Percentiles rank a stretch among this genome's conserved stretches.
Conservation (phyloP, 2,888 invertebrate species). For the Tinea pellionella region DNA sequence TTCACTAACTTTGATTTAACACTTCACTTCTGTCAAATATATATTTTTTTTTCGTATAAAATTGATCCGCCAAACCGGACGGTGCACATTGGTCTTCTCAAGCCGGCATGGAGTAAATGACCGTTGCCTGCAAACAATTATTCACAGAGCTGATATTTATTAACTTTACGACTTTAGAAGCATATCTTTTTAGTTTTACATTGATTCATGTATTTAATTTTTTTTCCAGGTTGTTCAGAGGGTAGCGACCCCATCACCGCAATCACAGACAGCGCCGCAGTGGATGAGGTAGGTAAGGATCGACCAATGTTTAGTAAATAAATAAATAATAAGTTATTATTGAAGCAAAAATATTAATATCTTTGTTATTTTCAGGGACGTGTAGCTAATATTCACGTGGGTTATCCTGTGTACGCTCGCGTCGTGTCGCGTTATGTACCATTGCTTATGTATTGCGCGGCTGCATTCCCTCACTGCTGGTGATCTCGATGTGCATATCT, state of each 20-base stretch:
- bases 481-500: not conserved
- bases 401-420: not conserved
- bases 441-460: not conserved
- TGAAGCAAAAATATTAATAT: no score
- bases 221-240: slow-evolving; percentile 56
- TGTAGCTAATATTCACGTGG: not conserved
- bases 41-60: no score
- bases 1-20: no score
- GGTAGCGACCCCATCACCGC: slow-evolving; percentile 45
- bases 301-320: not conserved
- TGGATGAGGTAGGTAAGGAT: slow-evolving; percentile 60
- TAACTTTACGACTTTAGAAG: no score
- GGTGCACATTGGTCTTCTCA: no score
- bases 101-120: no score
- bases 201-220: not conserved
- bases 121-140: no score
- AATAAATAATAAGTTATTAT: no score
- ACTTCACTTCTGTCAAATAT: no score
- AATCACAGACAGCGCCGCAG: slow-evolving; percentile 39
- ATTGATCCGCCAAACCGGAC: no score
- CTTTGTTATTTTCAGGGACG: not conserved
- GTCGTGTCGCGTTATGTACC: not conserved
- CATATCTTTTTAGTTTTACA: no score
- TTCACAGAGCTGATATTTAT: no score
- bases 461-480: not conserved